A percentile compares a stretch with the other conserved stretches of the same genome.
Evolutionary conservation across 2,888 invertebrate species (phyloP).

Genomic region (Odiellus spinosus): DNA sequence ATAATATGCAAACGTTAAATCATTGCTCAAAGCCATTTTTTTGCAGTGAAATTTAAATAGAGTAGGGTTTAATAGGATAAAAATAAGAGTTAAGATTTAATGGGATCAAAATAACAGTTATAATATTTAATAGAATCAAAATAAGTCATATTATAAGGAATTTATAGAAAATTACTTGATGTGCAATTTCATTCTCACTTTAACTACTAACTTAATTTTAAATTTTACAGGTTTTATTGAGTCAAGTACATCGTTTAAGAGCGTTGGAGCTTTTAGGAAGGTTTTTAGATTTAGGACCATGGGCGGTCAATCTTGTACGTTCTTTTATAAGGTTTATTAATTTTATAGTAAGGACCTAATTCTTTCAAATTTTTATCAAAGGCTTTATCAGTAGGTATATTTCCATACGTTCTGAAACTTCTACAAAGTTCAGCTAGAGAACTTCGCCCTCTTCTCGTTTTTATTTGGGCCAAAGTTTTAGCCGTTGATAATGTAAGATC

Average conservation of each 20-base stretch:
- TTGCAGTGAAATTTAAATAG: too few relatives aligned
- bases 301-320: constrained; percentile 70
- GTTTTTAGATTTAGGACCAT: constrained; percentile 86
- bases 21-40: too few relatives aligned
- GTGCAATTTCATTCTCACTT: too few relatives aligned
- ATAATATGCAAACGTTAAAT: neutral
- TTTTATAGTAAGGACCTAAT: neutral
- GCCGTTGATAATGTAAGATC: constrained; percentile 79
- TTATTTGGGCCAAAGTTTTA: constrained; percentile 97
- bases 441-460: constrained; percentile 77
- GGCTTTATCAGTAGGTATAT: constrained; percentile 92
- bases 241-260: constrained; percentile 72
- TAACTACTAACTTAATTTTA: too few relatives aligned
- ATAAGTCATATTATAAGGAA: too few relatives aligned
- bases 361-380: constrained; percentile 21
- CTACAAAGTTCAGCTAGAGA: constrained; percentile 88
- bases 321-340: constrained; percentile 1
- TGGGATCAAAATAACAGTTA: too few relatives aligned
- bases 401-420: constrained; percentile 93
- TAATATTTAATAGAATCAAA: too few relatives aligned
- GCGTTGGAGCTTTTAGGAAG: constrained; percentile 82
- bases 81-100: too few relatives aligned
- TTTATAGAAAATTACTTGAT: too few relatives aligned
- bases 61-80: too few relatives aligned
- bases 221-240: constrained; percentile 37